Conservation (phyloP, 1,140 invertebrate species). For the Stratiolaelaps scimitus region DNA sequence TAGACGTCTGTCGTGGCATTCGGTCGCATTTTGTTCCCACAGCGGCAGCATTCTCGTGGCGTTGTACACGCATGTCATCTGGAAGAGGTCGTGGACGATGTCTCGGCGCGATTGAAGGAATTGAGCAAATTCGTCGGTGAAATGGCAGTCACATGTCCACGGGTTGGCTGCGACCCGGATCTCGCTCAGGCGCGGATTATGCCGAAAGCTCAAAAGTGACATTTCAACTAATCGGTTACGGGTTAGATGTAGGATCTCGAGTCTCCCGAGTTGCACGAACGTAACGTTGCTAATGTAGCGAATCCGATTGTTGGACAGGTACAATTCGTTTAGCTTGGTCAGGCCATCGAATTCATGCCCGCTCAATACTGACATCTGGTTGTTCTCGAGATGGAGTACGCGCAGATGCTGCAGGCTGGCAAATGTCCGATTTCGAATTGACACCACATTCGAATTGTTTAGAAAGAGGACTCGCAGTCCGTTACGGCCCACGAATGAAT, state of each 20-base stretch:
- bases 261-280: constrained; percentile 56
- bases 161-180: constrained; percentile 41
- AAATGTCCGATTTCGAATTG: constrained; percentile 74
- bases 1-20: constrained; percentile 30
- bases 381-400: constrained; percentile 58
- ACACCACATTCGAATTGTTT: constrained; percentile 71
- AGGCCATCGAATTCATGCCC: constrained; percentile 70
- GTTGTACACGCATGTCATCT: constrained; percentile 35
- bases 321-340: constrained; percentile 57
- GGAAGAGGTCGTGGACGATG: constrained; percentile 36
- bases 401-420: constrained; percentile 62
- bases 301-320: constrained; percentile 74
- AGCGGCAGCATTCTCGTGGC: constrained; percentile 3
- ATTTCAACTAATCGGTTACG: constrained; percentile 65
- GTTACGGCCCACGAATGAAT: constrained; percentile 77
- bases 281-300: constrained; percentile 64
- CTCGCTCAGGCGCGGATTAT: constrained; percentile 40
- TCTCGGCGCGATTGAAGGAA: constrained; percentile 39
- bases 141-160: constrained; percentile 45
- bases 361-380: constrained; percentile 59
- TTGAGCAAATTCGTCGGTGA: constrained; percentile 39
- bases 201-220: constrained; percentile 47
- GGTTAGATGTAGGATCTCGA: constrained; percentile 68
- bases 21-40: constrained; percentile 30
- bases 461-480: constrained; percentile 69